phyloP scores from a whole-genome alignment of 2,888 invertebrate species.

The Callimorpha dominula region DNA sequence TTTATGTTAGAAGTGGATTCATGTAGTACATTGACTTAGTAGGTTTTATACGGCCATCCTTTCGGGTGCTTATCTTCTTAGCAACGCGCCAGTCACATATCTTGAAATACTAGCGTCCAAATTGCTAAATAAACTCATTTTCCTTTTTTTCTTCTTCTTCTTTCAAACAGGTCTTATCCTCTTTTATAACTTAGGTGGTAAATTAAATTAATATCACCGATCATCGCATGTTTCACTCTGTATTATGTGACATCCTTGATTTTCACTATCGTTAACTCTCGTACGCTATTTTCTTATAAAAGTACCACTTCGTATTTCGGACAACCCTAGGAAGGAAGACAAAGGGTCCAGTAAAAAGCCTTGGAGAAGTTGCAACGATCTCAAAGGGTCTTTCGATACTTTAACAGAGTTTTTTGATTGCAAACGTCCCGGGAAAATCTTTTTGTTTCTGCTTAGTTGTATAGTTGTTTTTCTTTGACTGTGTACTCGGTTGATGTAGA shows the following conservation, averaged over 20 bases:
- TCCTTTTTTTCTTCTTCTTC: too few species aligned
- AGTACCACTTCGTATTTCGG: background rate
- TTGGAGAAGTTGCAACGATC: conserved; percentile 65
- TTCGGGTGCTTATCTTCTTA: background rate
- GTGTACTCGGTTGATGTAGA: conserved; percentile 10
- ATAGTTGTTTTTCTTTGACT: conserved; percentile 12
- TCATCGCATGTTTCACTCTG: background rate
- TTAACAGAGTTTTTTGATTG: conserved; percentile 72
- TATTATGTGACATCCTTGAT: background rate
- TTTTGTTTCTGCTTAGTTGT: conserved; percentile 19
- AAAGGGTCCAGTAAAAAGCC: conserved; percentile 75
- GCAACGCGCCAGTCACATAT: background rate
- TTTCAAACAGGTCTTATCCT: too few species aligned
- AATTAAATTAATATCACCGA: conserved; percentile 1
- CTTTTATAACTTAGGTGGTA: background rate
- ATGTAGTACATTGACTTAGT: too few species aligned
- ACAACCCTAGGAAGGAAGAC: conserved; percentile 59
- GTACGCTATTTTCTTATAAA: too few species aligned
- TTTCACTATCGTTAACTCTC: background rate
- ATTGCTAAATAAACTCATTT: too few species aligned
- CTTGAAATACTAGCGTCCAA: background rate
- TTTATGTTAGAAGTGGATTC: background rate
- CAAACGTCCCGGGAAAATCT: conserved; percentile 56
- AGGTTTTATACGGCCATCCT: too few species aligned
- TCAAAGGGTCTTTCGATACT: conserved; percentile 68